Evolutionary conservation across 2,797 vertebrate species (phyloP), one percentile per base, ranked within the genome.

Genomic region (Gephyroberyx darwinii): DNA sequence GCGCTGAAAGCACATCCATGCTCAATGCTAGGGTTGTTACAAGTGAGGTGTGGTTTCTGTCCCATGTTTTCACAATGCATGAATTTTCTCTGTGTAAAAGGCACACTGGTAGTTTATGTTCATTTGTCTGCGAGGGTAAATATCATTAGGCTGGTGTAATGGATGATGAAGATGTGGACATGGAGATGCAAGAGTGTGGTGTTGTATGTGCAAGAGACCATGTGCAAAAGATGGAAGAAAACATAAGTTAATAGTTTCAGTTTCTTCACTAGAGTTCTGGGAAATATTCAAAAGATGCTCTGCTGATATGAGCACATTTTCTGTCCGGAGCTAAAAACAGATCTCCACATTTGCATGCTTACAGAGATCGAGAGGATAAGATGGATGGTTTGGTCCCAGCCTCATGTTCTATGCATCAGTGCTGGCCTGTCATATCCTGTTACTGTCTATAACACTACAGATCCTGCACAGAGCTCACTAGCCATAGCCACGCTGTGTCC

Each of bases 301-400:
- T 57, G 69, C 62, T 74, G 71, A 79, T 72, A 43, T 17, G 1
- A 19, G 1, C 65, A 53, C 58, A 45, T 80, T 82, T 74, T 72
- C 82, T 74, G 20, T 33, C 54, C 63, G 26, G 64, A 43, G 65
- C 73, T 65, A 65, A 65, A 78, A 78, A 19, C 13, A 0, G 66
- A 80, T 63, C 63, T 59, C 37, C 20, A 57, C 54, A 70, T 74
- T 80, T 80, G 74, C 77, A 79, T 69, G n/a, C 43, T 53, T 8
- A 19, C 66, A 61, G 63, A 72, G 67, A 76, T 74, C 33, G 8
- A 75, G 43, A 16, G 60, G 53, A 65, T 55, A 61, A 76, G 69
- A 84, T 56, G 33, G 75, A 74, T 69, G 64, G 48, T 5, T n/a
- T 74, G n/a, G 75, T 66, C 62, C 60, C 72, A 54, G 61, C 85